Evolutionary conservation across 2,113 vertebrate species (phyloP), one percentile per base, ranked within the genome.

Genomic region (Mirounga angustirostris): DNA sequence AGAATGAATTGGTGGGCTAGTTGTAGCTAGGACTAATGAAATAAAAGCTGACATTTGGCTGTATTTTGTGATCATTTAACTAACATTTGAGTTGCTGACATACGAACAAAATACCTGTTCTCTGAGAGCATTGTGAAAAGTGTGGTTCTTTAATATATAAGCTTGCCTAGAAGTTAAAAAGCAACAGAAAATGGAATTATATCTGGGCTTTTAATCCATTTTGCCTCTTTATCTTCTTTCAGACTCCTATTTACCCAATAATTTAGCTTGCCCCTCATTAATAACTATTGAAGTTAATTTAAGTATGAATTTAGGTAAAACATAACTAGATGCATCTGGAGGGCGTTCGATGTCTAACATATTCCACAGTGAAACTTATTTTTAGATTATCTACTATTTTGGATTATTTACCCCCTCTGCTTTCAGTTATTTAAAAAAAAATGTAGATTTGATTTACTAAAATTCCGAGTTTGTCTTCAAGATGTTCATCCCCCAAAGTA

Each of bases 401-500:
- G 19, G 6, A 93, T 93, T 71, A 65, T 86, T 94, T 96, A 71
- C 9, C 5, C 12, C 12, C 18, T 93, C 63, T 94, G 26, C 71
- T 93, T 88, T 85, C 46, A 82, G 46, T 91, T 84, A 81, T 46
- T 93, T 33, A n/a, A 61, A 71, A 46, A 24, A 52, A 69, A 43
- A 22, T 46, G 36, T 85, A 67, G 15, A 54, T 86, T 90, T 92
- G 50, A 76, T 63, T 93, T 87, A 90, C 30, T 74, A 15, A 92
- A 95, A 92, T 97, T 95, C 74, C 78, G 43, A 91, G n/a, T 94
- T 95, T 79, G 2, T 96, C 63, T 95, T 94, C 26, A 86, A 88
- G 36, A 26, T 59, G 26, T 90, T 94, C 58, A n/a, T 80, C 12
- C 63, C 18, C 24, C 14, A 24, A 54, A 76, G 9, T 69, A 59